Base-by-base conservation (phyloP, 2,113 vertebrate genomes). In the Catharus minimus region DNA sequence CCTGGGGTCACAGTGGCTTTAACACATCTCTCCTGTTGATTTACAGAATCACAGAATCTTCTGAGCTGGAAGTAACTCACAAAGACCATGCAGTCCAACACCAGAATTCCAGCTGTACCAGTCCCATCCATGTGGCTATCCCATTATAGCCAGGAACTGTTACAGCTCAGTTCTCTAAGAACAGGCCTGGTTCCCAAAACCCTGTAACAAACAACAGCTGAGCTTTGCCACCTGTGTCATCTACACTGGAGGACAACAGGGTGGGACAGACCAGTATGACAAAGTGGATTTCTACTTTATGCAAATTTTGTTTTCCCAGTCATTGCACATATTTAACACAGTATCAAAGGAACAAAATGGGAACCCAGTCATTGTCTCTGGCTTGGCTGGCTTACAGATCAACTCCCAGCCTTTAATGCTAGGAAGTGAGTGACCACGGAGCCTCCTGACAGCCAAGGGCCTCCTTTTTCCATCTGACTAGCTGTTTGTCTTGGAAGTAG, bases 401-500 rank as follows among this genome's bases (percentile, higher is more conserved):
- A 85, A 67, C 82, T 94, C 88, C 64, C 68, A 88, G 86, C 75
- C 92, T 94, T 91, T 91, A 88, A 81, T 92, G 89, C 88, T 79
- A 96, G 82, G 94, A 94, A 95, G 72, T 21, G 76, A 81, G 88
- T 7, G 77, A 73, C 78, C 26, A 0, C 16, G 0, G 56, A 86
- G 69, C 15, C 86, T 65, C 78, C 16, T 28, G 76, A 74, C 86
- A 85, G 58, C 80, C 91, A 53, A 79, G 67, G 58, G 64, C 55
- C 62, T 57, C 74, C 36, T 83, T 62, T 71, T 43, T 60, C 73
- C 26, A 16, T 52, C 19, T 8, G 39, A 57, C 50, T 88, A 1
- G 9, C 73, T 83, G 85, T 88, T 96, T 95, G 82, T 85, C 88
- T 95, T 92, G 93, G 94, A 88, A 92, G 49, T 49, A 24, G 89